phyloP scores from a whole-genome alignment of 2,797 vertebrate genomes.

The Diceros bicornis region DNA sequence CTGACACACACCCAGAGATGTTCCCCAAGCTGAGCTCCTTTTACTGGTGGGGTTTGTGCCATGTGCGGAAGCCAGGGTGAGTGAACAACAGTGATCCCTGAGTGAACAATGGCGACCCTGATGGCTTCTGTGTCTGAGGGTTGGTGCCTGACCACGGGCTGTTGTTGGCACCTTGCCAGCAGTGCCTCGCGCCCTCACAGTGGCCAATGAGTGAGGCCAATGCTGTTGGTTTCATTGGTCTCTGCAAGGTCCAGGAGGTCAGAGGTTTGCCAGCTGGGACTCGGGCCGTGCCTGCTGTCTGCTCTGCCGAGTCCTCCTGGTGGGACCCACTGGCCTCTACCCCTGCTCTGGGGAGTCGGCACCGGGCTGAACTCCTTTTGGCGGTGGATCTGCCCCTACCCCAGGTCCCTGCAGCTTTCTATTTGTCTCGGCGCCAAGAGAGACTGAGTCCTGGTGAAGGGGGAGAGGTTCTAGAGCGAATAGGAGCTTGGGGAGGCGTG shows the following conservation, averaged over 20 bases:
- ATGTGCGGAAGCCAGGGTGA: not conserved
- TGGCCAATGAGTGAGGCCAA: rapidly evolving
- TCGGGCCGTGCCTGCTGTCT: rapidly evolving
- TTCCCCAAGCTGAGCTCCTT: not conserved
- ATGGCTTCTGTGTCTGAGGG: not conserved
- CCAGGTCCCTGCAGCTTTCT: rapidly evolving
- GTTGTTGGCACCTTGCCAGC: not conserved
- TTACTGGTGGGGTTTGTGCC: not conserved
- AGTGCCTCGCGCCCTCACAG: not conserved
- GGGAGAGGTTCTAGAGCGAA: not conserved
- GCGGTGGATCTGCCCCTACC: not conserved
- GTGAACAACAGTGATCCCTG: not conserved
- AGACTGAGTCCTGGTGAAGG: too few relatives aligned
- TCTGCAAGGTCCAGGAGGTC: not conserved
- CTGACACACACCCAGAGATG: too few relatives aligned
- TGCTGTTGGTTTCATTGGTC: not conserved
- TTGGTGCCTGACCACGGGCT: not conserved
- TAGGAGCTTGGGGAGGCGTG: not conserved
- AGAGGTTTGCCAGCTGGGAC: not conserved
- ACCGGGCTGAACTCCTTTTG: rapidly evolving
- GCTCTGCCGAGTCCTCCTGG: not conserved
- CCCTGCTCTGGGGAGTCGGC: too few relatives aligned
- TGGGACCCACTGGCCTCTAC: rapidly evolving
- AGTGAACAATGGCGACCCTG: too few relatives aligned
- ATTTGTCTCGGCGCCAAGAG: not conserved